Conservation (phyloP, 2,888 invertebrate genomes). For the Nomada lathburiana region DNA sequence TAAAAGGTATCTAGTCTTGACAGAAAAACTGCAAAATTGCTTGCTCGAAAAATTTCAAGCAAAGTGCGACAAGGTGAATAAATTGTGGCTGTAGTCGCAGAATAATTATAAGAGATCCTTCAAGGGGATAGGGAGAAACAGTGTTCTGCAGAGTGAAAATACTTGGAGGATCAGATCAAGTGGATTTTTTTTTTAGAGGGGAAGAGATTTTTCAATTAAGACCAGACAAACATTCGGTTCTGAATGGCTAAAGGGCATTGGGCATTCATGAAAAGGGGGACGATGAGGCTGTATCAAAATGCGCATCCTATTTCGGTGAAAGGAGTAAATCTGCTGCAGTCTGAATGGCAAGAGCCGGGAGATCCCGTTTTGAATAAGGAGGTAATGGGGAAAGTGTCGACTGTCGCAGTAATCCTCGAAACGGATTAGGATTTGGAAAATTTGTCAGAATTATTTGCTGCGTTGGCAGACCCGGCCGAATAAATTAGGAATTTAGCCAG, state of each 20-base stretch:
- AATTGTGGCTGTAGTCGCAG: too few species aligned
- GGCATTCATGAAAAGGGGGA: slow-evolving; percentile 51
- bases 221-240: slow-evolving; percentile 47
- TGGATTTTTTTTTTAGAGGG: neutral
- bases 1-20: too few species aligned
- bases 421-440: slow-evolving; percentile 12
- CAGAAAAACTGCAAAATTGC: too few species aligned
- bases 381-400: neutral
- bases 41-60: too few species aligned
- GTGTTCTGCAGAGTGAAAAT: neutral
- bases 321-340: neutral
- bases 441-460: slow-evolving; percentile 24
- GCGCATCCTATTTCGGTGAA: slow-evolving; percentile 50
- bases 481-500: slow-evolving; percentile 25
- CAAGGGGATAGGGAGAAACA: neutral
- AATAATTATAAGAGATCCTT: neutral
- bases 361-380: slow-evolving; percentile 11
- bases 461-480: neutral
- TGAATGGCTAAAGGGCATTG: slow-evolving; percentile 25
- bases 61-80: too few species aligned
- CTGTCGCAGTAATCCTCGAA: slow-evolving; percentile 22
- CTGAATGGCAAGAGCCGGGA: neutral
- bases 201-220: slow-evolving; percentile 55
- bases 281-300: slow-evolving; percentile 50
- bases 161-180: slow-evolving; percentile 7